These are phyloP conservation scores for Ammodramus savannarum DNA, from an alignment of 2,113 vertebrate genomes.

Conservation along the genomic window DNA sequence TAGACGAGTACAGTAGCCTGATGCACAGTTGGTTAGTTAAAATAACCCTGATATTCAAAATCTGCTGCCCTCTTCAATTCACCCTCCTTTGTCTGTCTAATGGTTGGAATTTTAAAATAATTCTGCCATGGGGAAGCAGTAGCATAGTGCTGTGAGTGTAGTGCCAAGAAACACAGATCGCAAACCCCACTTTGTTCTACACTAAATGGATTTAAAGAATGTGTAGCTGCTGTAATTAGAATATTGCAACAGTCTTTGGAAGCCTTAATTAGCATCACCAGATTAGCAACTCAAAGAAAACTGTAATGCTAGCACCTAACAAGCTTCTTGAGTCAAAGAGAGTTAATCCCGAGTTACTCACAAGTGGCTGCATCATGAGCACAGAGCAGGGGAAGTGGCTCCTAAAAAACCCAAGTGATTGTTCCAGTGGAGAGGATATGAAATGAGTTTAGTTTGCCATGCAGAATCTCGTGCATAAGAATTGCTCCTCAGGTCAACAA, in stretches of 20 bases:
- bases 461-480: background rate
- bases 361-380: background rate
- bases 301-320: background rate
- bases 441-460: background rate
- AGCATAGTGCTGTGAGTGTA: background rate
- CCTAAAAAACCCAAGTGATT: background rate
- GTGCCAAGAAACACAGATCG: background rate
- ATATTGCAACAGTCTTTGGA: background rate
- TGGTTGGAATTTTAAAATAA: background rate
- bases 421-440: background rate
- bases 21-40: background rate
- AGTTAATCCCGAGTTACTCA: background rate
- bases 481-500: background rate
- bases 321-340: background rate
- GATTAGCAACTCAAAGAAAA: slow-evolving; percentile 5
- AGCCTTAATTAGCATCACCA: slow-evolving; percentile 23
- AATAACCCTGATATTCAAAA: background rate
- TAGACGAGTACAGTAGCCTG: fast-evolving
- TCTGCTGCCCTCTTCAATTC: background rate
- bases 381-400: background rate
- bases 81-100: background rate
- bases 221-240: background rate
- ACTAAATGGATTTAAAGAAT: background rate
- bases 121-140: fast-evolving
- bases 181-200: background rate